phyloP scores from a whole-genome alignment of 2,113 vertebrate genomes.

The Xiphorhynchus elegans region DNA sequence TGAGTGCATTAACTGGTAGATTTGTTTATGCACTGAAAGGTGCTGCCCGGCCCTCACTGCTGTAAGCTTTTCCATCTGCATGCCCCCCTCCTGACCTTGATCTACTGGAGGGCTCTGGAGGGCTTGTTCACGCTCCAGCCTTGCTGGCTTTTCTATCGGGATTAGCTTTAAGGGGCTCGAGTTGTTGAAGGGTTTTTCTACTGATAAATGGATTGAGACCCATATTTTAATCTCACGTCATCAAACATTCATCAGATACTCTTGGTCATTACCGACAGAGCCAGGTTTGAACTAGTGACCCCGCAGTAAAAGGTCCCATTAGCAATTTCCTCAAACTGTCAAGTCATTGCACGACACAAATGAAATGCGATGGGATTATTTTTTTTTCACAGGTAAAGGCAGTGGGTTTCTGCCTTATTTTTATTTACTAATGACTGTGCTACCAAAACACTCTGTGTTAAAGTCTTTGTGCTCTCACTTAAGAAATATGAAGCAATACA shows the following conservation, averaged over 20 bases:
- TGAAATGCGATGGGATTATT: neutral
- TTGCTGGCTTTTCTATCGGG: neutral
- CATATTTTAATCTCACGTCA: conserved; percentile 62
- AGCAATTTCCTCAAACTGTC: conserved; percentile 63
- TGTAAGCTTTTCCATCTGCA: conserved; percentile 43
- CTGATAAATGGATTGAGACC: conserved; percentile 52
- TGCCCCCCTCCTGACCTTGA: conserved; percentile 17
- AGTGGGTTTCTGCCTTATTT: neutral
- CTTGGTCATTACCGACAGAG: conserved; percentile 53
- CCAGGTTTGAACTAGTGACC: conserved; percentile 60
- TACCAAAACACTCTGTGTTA: neutral
- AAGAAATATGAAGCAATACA: fast-evolving
- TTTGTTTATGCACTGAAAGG: conserved; percentile 5
- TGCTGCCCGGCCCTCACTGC: neutral
- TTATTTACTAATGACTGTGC: neutral
- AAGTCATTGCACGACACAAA: neutral
- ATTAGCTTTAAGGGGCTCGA: neutral
- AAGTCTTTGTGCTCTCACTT: fast-evolving
- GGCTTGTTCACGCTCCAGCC: neutral
- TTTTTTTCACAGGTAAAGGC: neutral
- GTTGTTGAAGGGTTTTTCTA: conserved; percentile 52
- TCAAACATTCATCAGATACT: conserved; percentile 65
- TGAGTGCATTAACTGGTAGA: neutral
- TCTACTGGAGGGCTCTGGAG: neutral
- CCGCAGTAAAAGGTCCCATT: conserved; percentile 64